Conservation (phyloP, 1,140 invertebrate genomes). For the Zaprionus camerounensis region DNA sequence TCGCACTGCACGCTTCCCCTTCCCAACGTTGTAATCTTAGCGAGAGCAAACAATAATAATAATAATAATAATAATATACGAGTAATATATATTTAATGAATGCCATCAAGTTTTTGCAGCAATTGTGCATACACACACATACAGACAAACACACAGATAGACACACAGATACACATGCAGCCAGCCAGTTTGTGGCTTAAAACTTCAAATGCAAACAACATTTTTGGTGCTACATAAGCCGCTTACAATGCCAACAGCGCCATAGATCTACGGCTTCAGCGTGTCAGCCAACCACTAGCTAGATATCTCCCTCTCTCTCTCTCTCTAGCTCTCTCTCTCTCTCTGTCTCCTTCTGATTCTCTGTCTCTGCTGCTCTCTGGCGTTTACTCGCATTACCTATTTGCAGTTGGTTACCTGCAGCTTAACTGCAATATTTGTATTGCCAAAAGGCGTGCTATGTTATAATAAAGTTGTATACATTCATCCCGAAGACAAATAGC, state of each 20-base stretch:
- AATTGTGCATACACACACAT: slow-evolving; percentile 6
- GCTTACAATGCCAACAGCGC: slow-evolving; percentile 75
- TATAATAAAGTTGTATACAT: slow-evolving; percentile 20
- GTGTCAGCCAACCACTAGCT: slow-evolving; percentile 14
- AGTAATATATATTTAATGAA: slow-evolving; percentile 79
- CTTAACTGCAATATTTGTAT: slow-evolving; percentile 77
- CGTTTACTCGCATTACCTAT: slow-evolving; percentile 59
- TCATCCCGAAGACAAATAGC: slow-evolving; percentile 22
- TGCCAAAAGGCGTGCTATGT: slow-evolving; percentile 37
- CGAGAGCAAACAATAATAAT: slow-evolving; percentile 65
- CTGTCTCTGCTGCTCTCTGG: background rate
- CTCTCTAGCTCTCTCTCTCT: background rate
- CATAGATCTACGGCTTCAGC: slow-evolving; percentile 13
- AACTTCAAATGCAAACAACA: slow-evolving; percentile 74
- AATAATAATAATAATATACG: slow-evolving; percentile 54
- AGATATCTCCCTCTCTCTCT: slow-evolving; percentile 26
- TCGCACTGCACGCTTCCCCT: background rate
- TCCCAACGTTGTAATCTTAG: slow-evolving; percentile 52
- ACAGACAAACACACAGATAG: background rate
- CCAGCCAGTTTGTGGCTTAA: slow-evolving; percentile 78
- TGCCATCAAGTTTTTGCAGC: slow-evolving; percentile 65
- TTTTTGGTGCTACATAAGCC: slow-evolving; percentile 72
- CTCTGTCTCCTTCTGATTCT: slow-evolving; percentile 21
- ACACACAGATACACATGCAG: slow-evolving; percentile 31
- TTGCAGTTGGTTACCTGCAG: slow-evolving; percentile 78